Conservation (phyloP, 37 sponge, comb jelly and placozoan genomes). For the Haliclona indistincta region DNA sequence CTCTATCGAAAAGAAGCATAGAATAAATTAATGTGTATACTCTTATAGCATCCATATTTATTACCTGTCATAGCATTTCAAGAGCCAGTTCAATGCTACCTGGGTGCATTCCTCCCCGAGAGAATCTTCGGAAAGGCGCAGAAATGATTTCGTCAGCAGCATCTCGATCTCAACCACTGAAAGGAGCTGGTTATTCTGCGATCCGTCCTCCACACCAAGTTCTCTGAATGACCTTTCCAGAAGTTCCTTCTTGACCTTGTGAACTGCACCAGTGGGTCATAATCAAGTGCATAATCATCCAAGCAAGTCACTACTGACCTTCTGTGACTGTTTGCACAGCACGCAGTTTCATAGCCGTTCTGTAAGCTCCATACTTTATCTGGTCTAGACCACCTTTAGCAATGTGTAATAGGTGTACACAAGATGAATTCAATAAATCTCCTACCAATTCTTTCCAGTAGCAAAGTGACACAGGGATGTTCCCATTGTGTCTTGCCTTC, state of each 20-base stretch:
- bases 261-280: background rate
- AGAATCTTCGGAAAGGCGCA: background rate
- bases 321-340: conserved; percentile 65
- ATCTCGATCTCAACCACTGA: conserved; percentile 47
- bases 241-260: background rate
- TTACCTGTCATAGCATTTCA: conserved; percentile 72
- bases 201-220: background rate
- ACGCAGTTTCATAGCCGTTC: conserved; percentile 91
- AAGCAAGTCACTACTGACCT: conserved; percentile 22
- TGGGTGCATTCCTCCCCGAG: conserved; percentile 30
- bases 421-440: background rate
- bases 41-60: background rate
- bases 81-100: conserved; percentile 59
- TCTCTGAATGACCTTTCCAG: background rate
- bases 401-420: background rate
- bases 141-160: conserved; percentile 36
- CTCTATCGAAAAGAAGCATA: conserved; percentile 38
- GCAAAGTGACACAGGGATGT: conserved; percentile 49
- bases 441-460: conserved; percentile 51
- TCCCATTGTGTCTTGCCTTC: conserved; percentile 77
- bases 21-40: background rate
- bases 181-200: conserved; percentile 28
- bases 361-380: conserved; percentile 79
- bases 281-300: background rate
- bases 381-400: conserved; percentile 61